Base-by-base conservation (phyloP, 2,113 vertebrate species). In the Platysteira castanea region DNA sequence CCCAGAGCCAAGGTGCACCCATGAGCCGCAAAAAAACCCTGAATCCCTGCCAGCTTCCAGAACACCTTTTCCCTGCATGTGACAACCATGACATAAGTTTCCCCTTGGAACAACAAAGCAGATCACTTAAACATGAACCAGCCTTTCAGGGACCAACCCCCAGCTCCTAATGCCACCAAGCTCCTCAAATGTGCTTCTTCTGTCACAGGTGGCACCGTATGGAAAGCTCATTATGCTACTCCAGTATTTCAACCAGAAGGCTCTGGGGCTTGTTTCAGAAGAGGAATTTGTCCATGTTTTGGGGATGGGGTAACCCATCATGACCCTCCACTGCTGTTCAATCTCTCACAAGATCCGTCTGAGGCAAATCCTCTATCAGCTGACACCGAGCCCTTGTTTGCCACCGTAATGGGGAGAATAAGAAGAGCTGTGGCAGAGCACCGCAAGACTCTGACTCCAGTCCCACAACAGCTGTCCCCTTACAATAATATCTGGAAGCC, bases 221-320 rank as follows among this genome's bases (percentile, higher is more conserved):
- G 98, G 96, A 99, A 99, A 95, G 98, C 98, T 47, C 98, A 99
- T 92, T 98, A 98, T 83, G 96, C 98, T 90, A 98, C 98, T n/a
- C 98, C 98, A 24, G 98, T 98, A 52, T 99, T 99, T 70, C 97
- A 85, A 6, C 98, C 98, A 18, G 96, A 98, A 52, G 97, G 95
- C n/a, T 97, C 98, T 0, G 95, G 95, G 7, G 98, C 97, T 59
- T 99, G 99, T 85, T 98, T 98, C 44, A 46, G 94, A 90, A 97
- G 68, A 24, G 77, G 73, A 21, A 4, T 98, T 21, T 99, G 99
- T 78, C 16, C 77, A 0, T 99, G 99, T 91, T 96, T 96, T 0
- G 96, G 97, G 11, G 92, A 96, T 3, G 90, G 90, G 6, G 98
- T 99, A 88, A 98, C 95, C 15, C 87, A 94, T 50, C 98, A 99